These are phyloP conservation scores for Mobula birostris DNA, from an alignment of 2,113 vertebrate species.

Conservation along the genomic window DNA sequence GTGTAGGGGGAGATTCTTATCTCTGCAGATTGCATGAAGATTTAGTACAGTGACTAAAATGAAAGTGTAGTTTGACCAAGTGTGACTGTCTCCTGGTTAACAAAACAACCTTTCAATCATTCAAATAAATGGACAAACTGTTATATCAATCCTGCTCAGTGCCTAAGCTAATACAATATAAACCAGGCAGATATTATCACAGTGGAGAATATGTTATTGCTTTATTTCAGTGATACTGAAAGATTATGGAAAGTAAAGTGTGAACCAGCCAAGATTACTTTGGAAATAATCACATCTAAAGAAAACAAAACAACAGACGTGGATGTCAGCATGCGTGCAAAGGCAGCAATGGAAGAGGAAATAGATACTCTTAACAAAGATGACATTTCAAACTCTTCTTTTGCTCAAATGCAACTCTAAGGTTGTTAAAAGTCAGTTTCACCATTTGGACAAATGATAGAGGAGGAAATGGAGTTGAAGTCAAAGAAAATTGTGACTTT, in stretches of 20 bases:
- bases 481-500: too few relatives aligned
- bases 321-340: too few relatives aligned
- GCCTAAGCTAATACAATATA: background rate
- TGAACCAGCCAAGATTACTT: too few relatives aligned
- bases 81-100: background rate
- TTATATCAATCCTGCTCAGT: background rate
- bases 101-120: background rate
- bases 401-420: too few relatives aligned
- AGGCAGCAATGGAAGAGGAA: too few relatives aligned
- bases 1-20: background rate
- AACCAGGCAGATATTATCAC: background rate
- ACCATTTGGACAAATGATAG: too few relatives aligned
- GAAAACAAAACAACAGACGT: too few relatives aligned
- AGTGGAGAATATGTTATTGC: background rate
- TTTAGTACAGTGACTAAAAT: background rate
- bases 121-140: background rate
- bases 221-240: background rate
- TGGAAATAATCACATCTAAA: too few relatives aligned
- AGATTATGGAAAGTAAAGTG: background rate
- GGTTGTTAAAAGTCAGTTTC: too few relatives aligned
- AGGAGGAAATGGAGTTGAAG: too few relatives aligned
- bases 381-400: too few relatives aligned
- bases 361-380: too few relatives aligned
- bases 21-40: background rate
- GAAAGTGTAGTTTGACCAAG: background rate